Percentiles rank a stretch among this genome's conserved stretches.
Conservation (phyloP, 2,797 vertebrate genomes). For the Leptoclinus maculatus region DNA sequence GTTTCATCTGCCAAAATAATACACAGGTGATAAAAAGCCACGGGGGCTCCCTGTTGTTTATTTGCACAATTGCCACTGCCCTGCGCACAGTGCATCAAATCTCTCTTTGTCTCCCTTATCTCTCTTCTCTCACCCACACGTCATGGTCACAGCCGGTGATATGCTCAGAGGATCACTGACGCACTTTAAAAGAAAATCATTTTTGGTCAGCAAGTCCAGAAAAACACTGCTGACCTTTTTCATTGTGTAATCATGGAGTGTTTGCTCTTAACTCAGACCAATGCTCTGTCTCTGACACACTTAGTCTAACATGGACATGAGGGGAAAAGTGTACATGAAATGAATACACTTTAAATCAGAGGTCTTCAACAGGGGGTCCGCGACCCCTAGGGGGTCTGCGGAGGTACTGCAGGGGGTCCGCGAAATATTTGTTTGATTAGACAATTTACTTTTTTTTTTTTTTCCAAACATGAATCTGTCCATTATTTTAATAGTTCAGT, state of each 20-base stretch:
- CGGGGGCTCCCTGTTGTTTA: neutral
- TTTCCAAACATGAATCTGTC: no score
- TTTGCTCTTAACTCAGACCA: slow-evolving; percentile 51
- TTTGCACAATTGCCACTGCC: neutral
- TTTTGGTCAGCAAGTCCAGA: slow-evolving; percentile 19
- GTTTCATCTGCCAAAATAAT: neutral
- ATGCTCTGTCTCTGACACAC: neutral
- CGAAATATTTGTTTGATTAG: no score
- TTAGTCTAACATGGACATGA: neutral
- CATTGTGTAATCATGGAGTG: slow-evolving; percentile 33
- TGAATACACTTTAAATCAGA: neutral
- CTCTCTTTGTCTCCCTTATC: neutral
- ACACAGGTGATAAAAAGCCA: neutral
- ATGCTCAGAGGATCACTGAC: slow-evolving; percentile 28
- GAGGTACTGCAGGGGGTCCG: no score
- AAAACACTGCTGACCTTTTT: slow-evolving; percentile 47
- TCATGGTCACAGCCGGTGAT: slow-evolving; percentile 17
- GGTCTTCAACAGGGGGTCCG: no score
- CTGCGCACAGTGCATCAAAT: slow-evolving; percentile 10
- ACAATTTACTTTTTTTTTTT: no score
- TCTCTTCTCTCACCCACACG: neutral
- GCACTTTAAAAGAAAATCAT: slow-evolving; percentile 20
- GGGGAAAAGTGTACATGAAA: neutral
- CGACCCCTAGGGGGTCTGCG: no score
- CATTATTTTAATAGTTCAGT: no score